Evolutionary conservation across 2,888 invertebrate species (phyloP).

Genomic region (Phanerotoma sp.): DNA sequence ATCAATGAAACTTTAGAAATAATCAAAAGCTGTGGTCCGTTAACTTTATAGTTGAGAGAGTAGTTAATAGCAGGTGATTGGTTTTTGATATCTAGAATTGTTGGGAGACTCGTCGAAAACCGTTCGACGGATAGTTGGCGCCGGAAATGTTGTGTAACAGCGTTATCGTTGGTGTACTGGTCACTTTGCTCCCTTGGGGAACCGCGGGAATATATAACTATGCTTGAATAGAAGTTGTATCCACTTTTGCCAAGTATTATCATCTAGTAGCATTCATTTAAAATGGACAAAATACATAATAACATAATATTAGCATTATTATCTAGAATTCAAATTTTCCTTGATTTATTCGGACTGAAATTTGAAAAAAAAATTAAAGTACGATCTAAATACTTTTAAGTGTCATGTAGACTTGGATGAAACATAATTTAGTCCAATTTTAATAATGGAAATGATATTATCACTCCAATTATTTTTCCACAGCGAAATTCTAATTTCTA

Average conservation of each 20-base stretch:
- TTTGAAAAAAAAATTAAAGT: too few relatives aligned
- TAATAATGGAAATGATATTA: too few relatives aligned
- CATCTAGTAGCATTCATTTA: too few relatives aligned
- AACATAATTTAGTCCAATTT: too few relatives aligned
- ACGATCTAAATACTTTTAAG: too few relatives aligned
- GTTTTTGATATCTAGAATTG: slow-evolving; percentile 5
- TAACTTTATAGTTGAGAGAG: neutral
- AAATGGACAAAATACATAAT: neutral
- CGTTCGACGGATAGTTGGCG: slow-evolving; percentile 36
- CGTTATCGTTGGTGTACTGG: slow-evolving; percentile 47
- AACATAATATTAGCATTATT: neutral
- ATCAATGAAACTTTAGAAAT: neutral
- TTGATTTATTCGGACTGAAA: too few relatives aligned
- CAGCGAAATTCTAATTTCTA: too few relatives aligned
- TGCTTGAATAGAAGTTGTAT: neutral
- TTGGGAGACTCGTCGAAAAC: neutral
- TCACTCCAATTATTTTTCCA: too few relatives aligned
- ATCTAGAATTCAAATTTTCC: too few relatives aligned
- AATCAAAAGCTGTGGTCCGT: neutral
- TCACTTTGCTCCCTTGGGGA: slow-evolving; percentile 39
- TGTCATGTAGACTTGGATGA: too few relatives aligned
- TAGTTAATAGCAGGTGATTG: slow-evolving; percentile 7
- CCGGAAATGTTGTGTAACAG: slow-evolving; percentile 39
- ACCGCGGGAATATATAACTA: neutral
- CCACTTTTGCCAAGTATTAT: too few relatives aligned